Conservation (phyloP, 2,797 vertebrate species). For the Alexandromys oeconomus region DNA sequence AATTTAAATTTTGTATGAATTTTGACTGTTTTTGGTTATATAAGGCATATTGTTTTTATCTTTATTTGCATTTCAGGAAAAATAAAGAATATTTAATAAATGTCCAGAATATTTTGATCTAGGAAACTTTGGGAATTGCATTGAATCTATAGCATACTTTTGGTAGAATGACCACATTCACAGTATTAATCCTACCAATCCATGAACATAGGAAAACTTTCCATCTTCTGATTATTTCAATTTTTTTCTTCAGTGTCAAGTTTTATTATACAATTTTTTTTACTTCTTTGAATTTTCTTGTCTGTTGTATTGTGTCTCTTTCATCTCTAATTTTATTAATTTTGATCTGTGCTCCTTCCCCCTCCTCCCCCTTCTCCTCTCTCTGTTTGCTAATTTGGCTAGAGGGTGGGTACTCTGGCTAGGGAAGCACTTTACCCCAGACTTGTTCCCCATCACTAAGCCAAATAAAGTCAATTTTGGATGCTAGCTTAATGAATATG, state of each 20-base stretch:
- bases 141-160: background rate
- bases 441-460: background rate
- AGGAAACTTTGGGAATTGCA: background rate
- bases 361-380: too few species aligned
- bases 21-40: background rate
- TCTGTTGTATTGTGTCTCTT: background rate
- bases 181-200: background rate
- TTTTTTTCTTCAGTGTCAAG: background rate
- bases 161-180: background rate
- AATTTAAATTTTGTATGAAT: background rate
- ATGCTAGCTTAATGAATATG: background rate
- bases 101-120: conserved; percentile 3
- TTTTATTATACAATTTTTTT: background rate
- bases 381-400: too few species aligned
- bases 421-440: background rate
- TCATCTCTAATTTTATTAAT: background rate
- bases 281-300: background rate
- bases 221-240: background rate
- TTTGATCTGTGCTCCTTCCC: background rate
- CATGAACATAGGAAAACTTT: background rate
- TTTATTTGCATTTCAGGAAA: background rate
- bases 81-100: conserved; percentile 14
- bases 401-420: background rate
- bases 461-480: background rate
- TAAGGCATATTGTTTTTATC: background rate